Conservation (phyloP, 1,140 invertebrate species). For the Drosophila arawakana region DNA sequence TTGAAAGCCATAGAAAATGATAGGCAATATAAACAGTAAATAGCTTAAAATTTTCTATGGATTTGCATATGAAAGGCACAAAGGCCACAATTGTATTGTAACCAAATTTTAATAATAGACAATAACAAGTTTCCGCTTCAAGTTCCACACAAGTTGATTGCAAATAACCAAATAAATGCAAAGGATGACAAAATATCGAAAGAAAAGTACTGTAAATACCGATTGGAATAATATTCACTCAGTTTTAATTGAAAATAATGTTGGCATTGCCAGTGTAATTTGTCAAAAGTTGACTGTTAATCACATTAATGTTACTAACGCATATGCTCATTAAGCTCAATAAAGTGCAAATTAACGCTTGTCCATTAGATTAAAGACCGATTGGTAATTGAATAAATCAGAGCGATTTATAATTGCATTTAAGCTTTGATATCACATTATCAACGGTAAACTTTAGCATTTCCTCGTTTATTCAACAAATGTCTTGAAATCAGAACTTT, state of each 20-base stretch:
- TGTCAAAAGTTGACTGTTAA: slow-evolving; percentile 6
- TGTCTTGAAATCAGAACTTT: neutral
- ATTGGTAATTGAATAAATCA: slow-evolving; percentile 22
- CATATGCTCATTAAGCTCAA: slow-evolving; percentile 3
- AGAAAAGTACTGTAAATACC: neutral
- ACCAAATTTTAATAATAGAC: slow-evolving; percentile 40
- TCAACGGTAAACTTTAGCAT: no score
- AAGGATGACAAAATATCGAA: neutral
- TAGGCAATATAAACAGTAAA: slow-evolving; percentile 65
- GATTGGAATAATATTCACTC: neutral
- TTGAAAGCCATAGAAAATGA: slow-evolving; percentile 44
- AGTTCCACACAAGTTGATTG: slow-evolving; percentile 16
- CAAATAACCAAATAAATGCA: slow-evolving; percentile 9
- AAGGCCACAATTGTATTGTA: slow-evolving; percentile 34
- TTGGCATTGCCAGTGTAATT: neutral
- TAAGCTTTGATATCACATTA: neutral
- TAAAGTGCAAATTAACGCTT: slow-evolving; percentile 43
- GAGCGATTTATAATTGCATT: slow-evolving; percentile 40
- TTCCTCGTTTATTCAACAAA: neutral
- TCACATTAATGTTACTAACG: slow-evolving; percentile 10
- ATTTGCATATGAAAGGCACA: slow-evolving; percentile 52
- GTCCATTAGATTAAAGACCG: slow-evolving; percentile 29
- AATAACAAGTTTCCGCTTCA: slow-evolving; percentile 25
- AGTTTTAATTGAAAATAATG: neutral
- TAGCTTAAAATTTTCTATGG: slow-evolving; percentile 38